A percentile compares a stretch with the other conserved stretches of the same genome.
Evolutionary conservation across 2,113 vertebrate genomes (phyloP).

Genomic region (Athene cunicularia): DNA sequence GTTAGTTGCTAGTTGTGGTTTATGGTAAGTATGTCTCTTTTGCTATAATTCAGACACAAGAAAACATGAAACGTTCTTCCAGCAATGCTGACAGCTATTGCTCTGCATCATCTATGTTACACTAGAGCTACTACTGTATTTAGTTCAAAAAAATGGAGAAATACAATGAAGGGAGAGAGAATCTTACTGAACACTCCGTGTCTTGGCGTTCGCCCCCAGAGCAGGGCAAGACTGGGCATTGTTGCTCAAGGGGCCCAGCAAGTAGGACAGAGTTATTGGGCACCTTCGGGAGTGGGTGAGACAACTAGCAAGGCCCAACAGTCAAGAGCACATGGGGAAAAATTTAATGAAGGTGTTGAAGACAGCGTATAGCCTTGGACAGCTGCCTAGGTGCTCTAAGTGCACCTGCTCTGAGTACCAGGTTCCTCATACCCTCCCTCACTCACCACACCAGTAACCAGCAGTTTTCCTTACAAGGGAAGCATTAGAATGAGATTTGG

Average conservation of each 20-base stretch:
- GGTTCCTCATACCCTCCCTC: not conserved
- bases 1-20: not conserved
- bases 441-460: not conserved
- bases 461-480: not conserved
- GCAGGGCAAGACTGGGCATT: not conserved
- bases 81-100: not conserved
- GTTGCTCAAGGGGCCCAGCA: not conserved
- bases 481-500: not conserved
- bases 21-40: not conserved
- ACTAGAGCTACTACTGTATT: not conserved
- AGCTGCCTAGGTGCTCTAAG: not conserved
- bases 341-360: not conserved
- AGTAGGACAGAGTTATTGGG: not conserved
- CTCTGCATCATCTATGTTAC: not conserved
- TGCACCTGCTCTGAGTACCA: not conserved
- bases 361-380: not conserved
- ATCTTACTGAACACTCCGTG: accelerated
- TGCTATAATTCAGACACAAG: not conserved
- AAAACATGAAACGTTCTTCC: not conserved
- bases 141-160: not conserved
- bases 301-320: not conserved
- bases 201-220: not conserved
- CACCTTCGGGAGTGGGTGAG: not conserved
- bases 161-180: not conserved
- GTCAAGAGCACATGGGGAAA: not conserved